A percentile compares a stretch with the other conserved stretches of the same genome.
phyloP scores from a whole-genome alignment of 2,888 invertebrate species.

The Heteromurus nitidus region DNA sequence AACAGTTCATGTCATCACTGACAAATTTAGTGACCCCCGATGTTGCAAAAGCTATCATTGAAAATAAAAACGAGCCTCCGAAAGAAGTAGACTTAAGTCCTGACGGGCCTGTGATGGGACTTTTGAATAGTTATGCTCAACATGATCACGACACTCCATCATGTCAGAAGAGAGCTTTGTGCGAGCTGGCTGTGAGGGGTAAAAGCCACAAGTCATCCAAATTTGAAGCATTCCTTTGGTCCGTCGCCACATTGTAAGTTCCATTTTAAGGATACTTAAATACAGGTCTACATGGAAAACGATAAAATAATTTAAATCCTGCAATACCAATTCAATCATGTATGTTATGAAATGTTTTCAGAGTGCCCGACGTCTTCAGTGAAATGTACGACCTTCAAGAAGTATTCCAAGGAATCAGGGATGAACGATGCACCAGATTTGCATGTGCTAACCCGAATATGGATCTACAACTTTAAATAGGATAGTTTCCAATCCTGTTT shows the following conservation, averaged over 20 bases:
- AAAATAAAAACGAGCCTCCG: conserved; percentile 41
- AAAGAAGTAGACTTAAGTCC: conserved; percentile 69
- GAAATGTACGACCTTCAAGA: conserved; percentile 71
- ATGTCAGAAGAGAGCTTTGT: conserved; percentile 72
- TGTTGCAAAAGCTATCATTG: conserved; percentile 50
- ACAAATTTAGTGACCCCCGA: conserved; percentile 50
- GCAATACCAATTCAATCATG: too few species aligned
- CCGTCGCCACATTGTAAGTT: conserved; percentile 71
- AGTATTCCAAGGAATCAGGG: conserved; percentile 67
- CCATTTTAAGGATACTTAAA: background rate
- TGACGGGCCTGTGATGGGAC: conserved; percentile 71
- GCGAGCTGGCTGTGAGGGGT: conserved; percentile 70
- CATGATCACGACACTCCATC: conserved; percentile 68
- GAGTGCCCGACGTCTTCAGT: conserved; percentile 71
- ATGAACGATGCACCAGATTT: conserved; percentile 61
- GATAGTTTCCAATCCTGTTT: background rate
- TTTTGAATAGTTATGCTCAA: conserved; percentile 70
- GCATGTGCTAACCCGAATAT: conserved; percentile 68
- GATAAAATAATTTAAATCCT: too few species aligned
- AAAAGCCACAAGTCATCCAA: conserved; percentile 63
- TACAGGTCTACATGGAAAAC: too few species aligned
- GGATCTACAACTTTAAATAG: conserved; percentile 63
- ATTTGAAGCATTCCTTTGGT: conserved; percentile 72
- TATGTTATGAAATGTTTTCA: conserved; percentile 22
- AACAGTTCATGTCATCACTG: conserved; percentile 41